phyloP scores from a whole-genome alignment of 2,888 invertebrate genomes.

The Nephrocerus scutellatus region DNA sequence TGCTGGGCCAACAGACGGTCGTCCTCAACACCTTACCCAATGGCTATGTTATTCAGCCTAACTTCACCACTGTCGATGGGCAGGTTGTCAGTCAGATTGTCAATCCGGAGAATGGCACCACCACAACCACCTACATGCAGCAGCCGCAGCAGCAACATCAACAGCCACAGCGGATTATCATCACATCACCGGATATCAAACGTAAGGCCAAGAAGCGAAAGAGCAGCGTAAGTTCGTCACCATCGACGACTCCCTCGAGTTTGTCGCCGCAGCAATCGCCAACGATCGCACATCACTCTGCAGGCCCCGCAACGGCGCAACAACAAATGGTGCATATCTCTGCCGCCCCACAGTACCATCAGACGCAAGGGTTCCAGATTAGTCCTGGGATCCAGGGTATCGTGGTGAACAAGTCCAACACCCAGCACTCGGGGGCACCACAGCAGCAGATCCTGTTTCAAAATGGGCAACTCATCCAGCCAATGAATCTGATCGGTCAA shows the following conservation, averaged over 20 bases:
- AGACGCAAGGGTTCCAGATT: slow-evolving; percentile 69
- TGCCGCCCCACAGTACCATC: slow-evolving; percentile 52
- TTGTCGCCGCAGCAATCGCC: slow-evolving; percentile 45
- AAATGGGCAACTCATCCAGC: slow-evolving; percentile 65
- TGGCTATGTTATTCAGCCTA: slow-evolving; percentile 69
- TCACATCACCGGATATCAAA: slow-evolving; percentile 63
- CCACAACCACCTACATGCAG: slow-evolving; percentile 26
- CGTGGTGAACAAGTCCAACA: slow-evolving; percentile 50
- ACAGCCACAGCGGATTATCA: slow-evolving; percentile 41
- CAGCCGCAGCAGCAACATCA: slow-evolving; percentile 35
- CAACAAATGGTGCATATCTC: slow-evolving; percentile 45
- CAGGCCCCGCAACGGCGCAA: slow-evolving; percentile 25
- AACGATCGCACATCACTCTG: slow-evolving; percentile 40
- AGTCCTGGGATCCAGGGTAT: slow-evolving; percentile 72
- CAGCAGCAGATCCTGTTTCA: slow-evolving; percentile 48
- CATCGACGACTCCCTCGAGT: slow-evolving; percentile 36
- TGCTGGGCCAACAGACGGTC: slow-evolving; percentile 69
- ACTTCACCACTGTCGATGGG: slow-evolving; percentile 62
- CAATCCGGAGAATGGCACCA: slow-evolving; percentile 49
- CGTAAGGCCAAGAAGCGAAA: slow-evolving; percentile 69
- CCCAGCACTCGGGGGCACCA: slow-evolving; percentile 49
- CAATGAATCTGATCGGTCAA: slow-evolving; percentile 75
- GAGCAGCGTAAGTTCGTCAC: slow-evolving; percentile 42
- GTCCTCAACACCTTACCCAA: slow-evolving; percentile 73
- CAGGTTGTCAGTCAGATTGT: slow-evolving; percentile 57